Evolutionary conservation across 2,888 invertebrate species (phyloP), one percentile per base, ranked within the genome.

Genomic region (Drosophila diplacantha): DNA sequence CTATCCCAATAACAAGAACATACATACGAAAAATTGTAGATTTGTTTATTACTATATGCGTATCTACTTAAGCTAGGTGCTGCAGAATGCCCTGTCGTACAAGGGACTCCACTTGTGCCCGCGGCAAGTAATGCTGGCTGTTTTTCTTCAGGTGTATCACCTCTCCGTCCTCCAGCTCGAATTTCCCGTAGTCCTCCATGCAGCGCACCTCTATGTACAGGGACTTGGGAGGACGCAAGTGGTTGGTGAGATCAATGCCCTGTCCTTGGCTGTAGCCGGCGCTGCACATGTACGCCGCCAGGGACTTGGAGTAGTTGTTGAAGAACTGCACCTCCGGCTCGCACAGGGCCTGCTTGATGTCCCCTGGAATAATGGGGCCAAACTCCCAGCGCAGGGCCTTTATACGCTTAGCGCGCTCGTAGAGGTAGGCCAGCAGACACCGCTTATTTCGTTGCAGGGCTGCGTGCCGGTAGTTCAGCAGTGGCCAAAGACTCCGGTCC

Each of bases 341-440:
- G 51, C 94, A 93, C 37, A 98, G 89, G 65, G 94, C 92, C 55
- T 91, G 90, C 85, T 94, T 93, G 0, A 98, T 93, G 85, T 97
- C 96, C 0, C 92, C 87, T 0, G 98, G 98, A 55, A 99, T 88
- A 46, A 97, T 93, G 35, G 96, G 95, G 1, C 99, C 99, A 86
- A 97, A 95, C 83, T 97, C 95, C 99, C 99, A 99, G 46, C 99
- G 91, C 87, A 97, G 91, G n/a, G 94, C 92, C 75, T 94, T 92
- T 22, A 99, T 92, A 81, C 93, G 92, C 72, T 91, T 91, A 86
- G 98, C 90, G 71, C 99, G 90, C 81, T 94, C 95, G 86, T 95
- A 94, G 52, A 95, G 89, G 81, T 96, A 96, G 0, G 95, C 92
- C 1, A 97, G 89, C 0, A 98, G 90, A 85, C 98, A 98, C 34